Conservation (phyloP, 2,888 invertebrate species). For the Drymonia ruficornis region DNA sequence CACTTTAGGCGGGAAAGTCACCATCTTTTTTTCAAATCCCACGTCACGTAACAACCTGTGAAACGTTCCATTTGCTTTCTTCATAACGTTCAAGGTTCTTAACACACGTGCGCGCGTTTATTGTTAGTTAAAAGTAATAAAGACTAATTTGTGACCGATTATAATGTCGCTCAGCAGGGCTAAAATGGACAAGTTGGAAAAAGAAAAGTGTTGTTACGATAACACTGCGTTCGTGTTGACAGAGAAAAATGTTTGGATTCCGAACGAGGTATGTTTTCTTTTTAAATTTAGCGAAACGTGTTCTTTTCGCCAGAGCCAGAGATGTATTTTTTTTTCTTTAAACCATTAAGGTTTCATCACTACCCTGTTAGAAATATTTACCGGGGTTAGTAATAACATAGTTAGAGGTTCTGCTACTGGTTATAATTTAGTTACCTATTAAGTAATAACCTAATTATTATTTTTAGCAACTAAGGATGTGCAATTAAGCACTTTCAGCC, state of each 20-base stretch:
- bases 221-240: conserved; percentile 71
- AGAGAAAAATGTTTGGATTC: conserved; percentile 62
- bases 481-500: conserved; percentile 27
- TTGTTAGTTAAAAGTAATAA: conserved; percentile 10
- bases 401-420: too few relatives aligned
- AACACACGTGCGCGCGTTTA: conserved; percentile 33
- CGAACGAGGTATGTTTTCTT: conserved; percentile 44
- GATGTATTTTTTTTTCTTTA: background rate
- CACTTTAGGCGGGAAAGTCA: conserved; percentile 55
- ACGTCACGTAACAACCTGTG: conserved; percentile 15
- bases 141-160: background rate
- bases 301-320: background rate
- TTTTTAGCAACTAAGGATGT: conserved; percentile 21
- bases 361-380: too few relatives aligned
- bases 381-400: too few relatives aligned
- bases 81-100: conserved; percentile 41
- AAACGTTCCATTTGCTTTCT: conserved; percentile 35
- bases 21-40: conserved; percentile 19
- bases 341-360: background rate
- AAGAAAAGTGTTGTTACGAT: conserved; percentile 61
- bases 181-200: conserved; percentile 49
- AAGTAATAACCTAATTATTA: too few relatives aligned
- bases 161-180: conserved; percentile 15
- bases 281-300: background rate
- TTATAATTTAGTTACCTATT: background rate